Evolutionary conservation across 2,888 invertebrate species (phyloP), one percentile per base, ranked within the genome.

Genomic region (Nomada ruficornis): DNA sequence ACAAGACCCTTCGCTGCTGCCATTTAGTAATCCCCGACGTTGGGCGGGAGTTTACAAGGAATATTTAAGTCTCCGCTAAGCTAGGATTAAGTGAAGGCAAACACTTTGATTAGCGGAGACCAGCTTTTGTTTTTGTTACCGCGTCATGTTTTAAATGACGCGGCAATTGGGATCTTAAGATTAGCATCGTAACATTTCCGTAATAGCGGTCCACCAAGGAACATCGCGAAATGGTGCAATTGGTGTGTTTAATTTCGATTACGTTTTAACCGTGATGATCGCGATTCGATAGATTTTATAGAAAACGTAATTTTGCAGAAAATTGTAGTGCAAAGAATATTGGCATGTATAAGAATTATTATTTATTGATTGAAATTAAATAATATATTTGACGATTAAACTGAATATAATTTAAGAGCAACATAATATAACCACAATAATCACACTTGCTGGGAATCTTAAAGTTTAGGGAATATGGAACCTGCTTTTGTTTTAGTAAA

Each of bases 61-160:
- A 93, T 93, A 93, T 92, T 93, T 92, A 92, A 93, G 92, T 92
- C 92, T 88, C 90, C 90, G 90, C 90, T 93, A 92, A 93, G 92
- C 92, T 88, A 71, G 93, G 93, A 93, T 93, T 93, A 93, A 91
- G 89, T 86, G 86, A 88, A 87, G 88, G 89, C 89, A 88, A 90
- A 91, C 91, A 91, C 91, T 92, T 93, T 93, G 93, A 93, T 93
- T 93, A 93, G 91, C 88, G 89, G 88, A 88, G 90, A 89, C 89
- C 89, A 88, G 90, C 91, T 91, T 88, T 89, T 84, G 91, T 90
- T 90, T 90, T 91, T 89, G 85, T 80, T 79, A 70, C 63, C 76
- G 63, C 44, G 52, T 65, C 79, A 77, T 72, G 71, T 79, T 84
- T 75, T 82, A 84, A 86, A 80, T 73, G 75, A 74, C 42, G 20